Evolutionary conservation across 2,113 vertebrate genomes (phyloP), one percentile per base, ranked within the genome.

Genomic region (Calyptomena viridis): DNA sequence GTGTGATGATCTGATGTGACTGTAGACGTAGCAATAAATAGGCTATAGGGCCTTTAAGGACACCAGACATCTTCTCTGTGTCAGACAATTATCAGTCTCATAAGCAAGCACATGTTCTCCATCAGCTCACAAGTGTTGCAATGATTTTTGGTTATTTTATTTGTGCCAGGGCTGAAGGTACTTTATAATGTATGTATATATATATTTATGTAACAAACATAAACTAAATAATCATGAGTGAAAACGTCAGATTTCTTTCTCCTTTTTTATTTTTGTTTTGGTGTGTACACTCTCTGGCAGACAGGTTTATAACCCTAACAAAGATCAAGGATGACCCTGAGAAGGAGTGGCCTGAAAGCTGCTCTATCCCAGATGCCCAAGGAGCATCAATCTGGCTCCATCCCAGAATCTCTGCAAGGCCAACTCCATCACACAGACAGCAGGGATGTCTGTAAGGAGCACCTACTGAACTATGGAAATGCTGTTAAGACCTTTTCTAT

Each of bases 21-120:
- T 0, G 0, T 3, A 64, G 80, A 8, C 55, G 46, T 15, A 42
- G 82, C 59, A 21, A 50, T 49, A 60, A 64, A 58, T 21, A 87
- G 74, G 53, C 62, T 72, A 16, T 2, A 87, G 84, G 52, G 76
- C 59, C 46, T 88, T 82, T 83, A 42, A 89, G 94, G 95, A 93
- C 78, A 88, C 33, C 37, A 88, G 90, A 56, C 20, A 1, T 74
- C 62, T 93, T 90, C 13, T 35, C 11, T 28, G 33, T 62, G 46
- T 35, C 33, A 72, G 63, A 55, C 47, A 37, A 44, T 47, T 59
- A 81, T 28, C 74, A 10, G 46, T 69, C 56, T 73, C 47, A 22
- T 33, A 14, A 24, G 60, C 58, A 87, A 74, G 31, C 35, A 35
- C 40, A 12, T 0, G 1, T 75, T 64, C 46, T 80, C 37, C 66